phyloP scores from a whole-genome alignment of 2,888 invertebrate species.

The Cerceris ruficornis region DNA sequence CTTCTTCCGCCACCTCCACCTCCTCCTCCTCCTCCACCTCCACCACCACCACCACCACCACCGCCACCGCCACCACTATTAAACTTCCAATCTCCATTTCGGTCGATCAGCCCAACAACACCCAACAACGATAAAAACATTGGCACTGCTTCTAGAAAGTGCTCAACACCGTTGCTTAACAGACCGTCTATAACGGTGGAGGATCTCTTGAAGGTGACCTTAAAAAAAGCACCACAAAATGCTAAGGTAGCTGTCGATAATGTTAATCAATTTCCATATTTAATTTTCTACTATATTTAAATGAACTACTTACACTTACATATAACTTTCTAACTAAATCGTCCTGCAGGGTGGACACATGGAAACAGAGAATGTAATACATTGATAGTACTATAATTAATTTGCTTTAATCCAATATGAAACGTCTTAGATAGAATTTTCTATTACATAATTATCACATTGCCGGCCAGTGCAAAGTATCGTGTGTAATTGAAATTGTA shows the following conservation, averaged over 20 bases:
- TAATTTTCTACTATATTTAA: too few relatives aligned
- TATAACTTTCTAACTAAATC: too few relatives aligned
- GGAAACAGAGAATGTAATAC: too few relatives aligned
- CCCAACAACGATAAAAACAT: slow-evolving; percentile 53
- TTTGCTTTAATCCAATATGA: too few relatives aligned
- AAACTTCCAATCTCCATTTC: slow-evolving; percentile 26
- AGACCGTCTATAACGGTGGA: slow-evolving; percentile 79
- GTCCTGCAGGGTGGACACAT: too few relatives aligned
- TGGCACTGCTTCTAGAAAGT: slow-evolving; percentile 68
- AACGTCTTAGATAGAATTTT: too few relatives aligned
- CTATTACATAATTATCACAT: too few relatives aligned
- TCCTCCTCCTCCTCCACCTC: slow-evolving; percentile 59
- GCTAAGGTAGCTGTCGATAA: slow-evolving; percentile 63
- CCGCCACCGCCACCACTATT: slow-evolving; percentile 42
- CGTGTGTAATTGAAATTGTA: too few relatives aligned
- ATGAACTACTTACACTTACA: too few relatives aligned
- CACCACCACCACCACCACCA: slow-evolving; percentile 55
- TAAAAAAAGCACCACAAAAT: slow-evolving; percentile 76
- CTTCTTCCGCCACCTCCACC: slow-evolving; percentile 51
- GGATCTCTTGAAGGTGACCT: slow-evolving; percentile 77
- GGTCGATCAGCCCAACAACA: slow-evolving; percentile 60
- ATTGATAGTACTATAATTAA: too few relatives aligned
- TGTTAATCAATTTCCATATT: neutral
- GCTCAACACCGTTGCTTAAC: slow-evolving; percentile 66
- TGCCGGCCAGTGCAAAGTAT: too few relatives aligned